A percentile compares a stretch with the other conserved stretches of the same genome.
phyloP scores from a whole-genome alignment of 2,888 invertebrate genomes.

The Leucoma salicis region DNA sequence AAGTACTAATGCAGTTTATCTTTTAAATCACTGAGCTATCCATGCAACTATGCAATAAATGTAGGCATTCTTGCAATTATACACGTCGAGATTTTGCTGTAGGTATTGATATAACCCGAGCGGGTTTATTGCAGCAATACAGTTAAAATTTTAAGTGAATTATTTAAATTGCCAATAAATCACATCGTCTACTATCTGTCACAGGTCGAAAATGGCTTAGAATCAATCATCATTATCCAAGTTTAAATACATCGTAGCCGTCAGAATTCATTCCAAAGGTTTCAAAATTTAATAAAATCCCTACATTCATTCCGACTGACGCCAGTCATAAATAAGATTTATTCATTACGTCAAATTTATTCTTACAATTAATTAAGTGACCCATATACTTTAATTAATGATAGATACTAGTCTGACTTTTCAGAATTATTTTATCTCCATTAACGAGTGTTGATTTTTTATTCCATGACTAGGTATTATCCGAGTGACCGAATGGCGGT shows the following conservation, averaged over 20 bases:
- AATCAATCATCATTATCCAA: neutral
- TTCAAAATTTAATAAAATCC: neutral
- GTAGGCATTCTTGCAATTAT: no score
- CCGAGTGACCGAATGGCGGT: no score
- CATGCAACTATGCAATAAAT: no score
- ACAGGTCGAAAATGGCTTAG: neutral
- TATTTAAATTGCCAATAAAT: neutral
- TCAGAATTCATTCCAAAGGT: neutral
- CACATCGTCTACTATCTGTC: neutral
- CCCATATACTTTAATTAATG: no score
- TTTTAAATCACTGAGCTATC: no score
- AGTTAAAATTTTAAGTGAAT: neutral
- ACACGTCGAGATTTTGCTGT: no score
- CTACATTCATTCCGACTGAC: constrained; percentile 17
- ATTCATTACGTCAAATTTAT: constrained; percentile 3
- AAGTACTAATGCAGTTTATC: no score
- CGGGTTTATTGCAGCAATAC: neutral
- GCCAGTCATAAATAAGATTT: constrained; percentile 18
- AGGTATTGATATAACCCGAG: no score
- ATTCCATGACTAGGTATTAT: no score
- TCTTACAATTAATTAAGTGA: neutral
- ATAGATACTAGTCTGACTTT: no score
- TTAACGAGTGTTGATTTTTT: no score
- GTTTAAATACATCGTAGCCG: neutral
- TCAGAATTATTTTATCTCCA: no score